Conservation (phyloP, 2,113 vertebrate species). For the Thymallus thymallus region DNA sequence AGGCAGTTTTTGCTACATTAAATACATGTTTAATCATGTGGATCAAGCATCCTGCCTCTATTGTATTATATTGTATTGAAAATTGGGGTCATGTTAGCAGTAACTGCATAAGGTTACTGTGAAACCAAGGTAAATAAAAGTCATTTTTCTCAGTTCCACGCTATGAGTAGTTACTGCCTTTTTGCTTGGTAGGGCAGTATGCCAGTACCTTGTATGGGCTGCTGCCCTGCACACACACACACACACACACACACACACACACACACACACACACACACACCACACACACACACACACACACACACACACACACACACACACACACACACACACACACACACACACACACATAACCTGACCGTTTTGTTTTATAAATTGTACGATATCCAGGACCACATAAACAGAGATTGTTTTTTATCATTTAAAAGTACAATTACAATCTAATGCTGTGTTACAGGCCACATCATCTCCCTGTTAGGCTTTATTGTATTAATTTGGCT, state of each 20-base stretch:
- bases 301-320: conserved; percentile 10
- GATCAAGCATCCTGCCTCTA: no score
- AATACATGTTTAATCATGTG: no score
- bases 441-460: conserved; percentile 41
- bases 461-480: conserved; percentile 62
- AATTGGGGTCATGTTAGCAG: no score
- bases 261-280: neutral
- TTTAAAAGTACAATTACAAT: conserved; percentile 43
- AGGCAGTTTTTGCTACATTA: no score
- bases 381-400: conserved; percentile 41
- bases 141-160: no score
- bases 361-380: conserved; percentile 23
- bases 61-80: no score
- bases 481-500: conserved; percentile 73
- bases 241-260: conserved; percentile 11
- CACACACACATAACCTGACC: neutral
- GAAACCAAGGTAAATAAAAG: no score
- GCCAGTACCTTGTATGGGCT: conserved; percentile 1
- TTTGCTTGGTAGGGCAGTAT: no score
- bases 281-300: conserved; percentile 1
- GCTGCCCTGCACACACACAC: neutral
- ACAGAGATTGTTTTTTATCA: conserved; percentile 43
- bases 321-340: neutral
- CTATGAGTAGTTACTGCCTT: no score
- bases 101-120: no score